Percentiles rank a stretch among this genome's conserved stretches.
Conservation (phyloP, 2,888 invertebrate genomes). For the Thecocarcelia acutangulata region DNA sequence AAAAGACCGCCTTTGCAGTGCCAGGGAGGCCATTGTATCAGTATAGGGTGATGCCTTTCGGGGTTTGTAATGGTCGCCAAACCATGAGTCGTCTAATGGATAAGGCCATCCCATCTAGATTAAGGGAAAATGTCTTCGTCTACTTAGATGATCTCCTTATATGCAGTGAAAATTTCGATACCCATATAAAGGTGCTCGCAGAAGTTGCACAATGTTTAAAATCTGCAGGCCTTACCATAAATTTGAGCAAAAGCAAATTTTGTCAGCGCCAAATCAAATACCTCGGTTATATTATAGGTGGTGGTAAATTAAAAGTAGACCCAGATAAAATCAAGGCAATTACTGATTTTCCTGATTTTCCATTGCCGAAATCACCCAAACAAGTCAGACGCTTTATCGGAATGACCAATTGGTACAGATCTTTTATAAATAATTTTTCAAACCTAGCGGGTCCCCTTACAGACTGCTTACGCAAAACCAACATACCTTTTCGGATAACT, state of each 20-base stretch:
- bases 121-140: constrained; percentile 34
- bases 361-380: constrained; percentile 38
- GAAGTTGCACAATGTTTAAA: constrained; percentile 14
- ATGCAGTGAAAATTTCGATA: constrained; percentile 15
- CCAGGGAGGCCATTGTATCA: no score
- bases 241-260: constrained; percentile 37
- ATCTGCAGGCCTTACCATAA: constrained; percentile 46
- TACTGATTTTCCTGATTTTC: constrained; percentile 49
- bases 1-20: no score
- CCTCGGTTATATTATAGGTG: constrained; percentile 42
- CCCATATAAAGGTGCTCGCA: background rate
- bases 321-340: constrained; percentile 14
- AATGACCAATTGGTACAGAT: constrained; percentile 5
- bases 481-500: background rate
- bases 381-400: constrained; percentile 18
- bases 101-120: constrained; percentile 22
- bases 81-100: constrained; percentile 61
- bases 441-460: background rate
- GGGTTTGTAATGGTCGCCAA: constrained; percentile 64
- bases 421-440: no score
- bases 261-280: constrained; percentile 35
- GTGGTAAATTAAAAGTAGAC: constrained; percentile 33
- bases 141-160: constrained; percentile 30
- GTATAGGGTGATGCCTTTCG: constrained; percentile 70
- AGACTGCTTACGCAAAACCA: background rate